Evolutionary conservation across 2,888 invertebrate species (phyloP).

Genomic region (Aricia artaxerxes): DNA sequence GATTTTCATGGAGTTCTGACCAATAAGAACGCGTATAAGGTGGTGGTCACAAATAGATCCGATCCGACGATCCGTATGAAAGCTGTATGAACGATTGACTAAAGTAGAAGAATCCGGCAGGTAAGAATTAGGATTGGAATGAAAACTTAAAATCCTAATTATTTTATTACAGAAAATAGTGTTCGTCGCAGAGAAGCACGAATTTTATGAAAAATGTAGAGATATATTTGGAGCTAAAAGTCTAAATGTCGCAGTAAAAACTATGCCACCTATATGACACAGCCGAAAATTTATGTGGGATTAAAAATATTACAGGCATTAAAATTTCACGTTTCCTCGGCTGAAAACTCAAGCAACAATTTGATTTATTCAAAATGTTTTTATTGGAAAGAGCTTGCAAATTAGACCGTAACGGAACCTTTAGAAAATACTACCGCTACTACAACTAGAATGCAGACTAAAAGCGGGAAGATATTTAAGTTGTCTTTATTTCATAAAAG

Average conservation of each 20-base stretch:
- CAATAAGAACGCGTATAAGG: no score
- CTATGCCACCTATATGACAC: conserved; percentile 5
- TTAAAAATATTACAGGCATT: conserved; percentile 16
- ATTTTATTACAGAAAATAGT: background rate
- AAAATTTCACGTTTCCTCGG: conserved; percentile 12
- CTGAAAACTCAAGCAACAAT: conserved; percentile 38
- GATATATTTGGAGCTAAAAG: background rate
- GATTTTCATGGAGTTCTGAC: no score
- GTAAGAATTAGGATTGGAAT: no score
- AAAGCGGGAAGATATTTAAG: conserved; percentile 26
- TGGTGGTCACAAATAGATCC: no score
- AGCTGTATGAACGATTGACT: no score
- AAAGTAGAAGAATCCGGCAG: no score
- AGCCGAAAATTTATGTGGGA: conserved; percentile 1
- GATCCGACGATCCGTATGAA: no score
- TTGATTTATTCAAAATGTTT: conserved; percentile 41
- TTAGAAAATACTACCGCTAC: conserved; percentile 43
- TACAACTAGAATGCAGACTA: conserved; percentile 38
- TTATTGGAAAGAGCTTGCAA: conserved; percentile 44
- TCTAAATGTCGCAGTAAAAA: conserved; percentile 6
- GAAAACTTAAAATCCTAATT: no score
- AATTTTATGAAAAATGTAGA: background rate
- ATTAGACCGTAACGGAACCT: conserved; percentile 45
- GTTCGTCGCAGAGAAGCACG: background rate
- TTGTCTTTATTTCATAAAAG: conserved; percentile 17